Evolutionary conservation across 2,888 invertebrate genomes (phyloP), one percentile per base, ranked within the genome.

Genomic region (Latrodectus hesperus): DNA sequence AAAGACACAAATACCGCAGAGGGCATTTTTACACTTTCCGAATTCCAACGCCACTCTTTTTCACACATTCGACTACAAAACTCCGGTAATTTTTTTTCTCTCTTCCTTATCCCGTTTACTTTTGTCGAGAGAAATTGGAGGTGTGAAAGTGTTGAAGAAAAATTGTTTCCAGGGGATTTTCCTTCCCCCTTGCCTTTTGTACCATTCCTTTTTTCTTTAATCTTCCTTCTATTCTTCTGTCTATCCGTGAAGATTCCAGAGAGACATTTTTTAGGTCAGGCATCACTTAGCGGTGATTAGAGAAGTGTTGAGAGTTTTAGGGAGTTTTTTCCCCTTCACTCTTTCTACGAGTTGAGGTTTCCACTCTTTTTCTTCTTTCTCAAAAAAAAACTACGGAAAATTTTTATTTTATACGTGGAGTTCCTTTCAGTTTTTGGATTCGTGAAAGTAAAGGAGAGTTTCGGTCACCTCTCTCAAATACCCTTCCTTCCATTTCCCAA

Each of bases 281-380:
- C 81, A 81, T 81, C 73, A 81, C 81, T 81, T 81, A 81, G 81
- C 81, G 65, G 81, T 81, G 81, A 81, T 81, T 81, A 81, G 81
- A 74, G 81, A 81, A 72, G 73, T 74, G 81, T 81, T 74, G 81
- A 81, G 81, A 67, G 73, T 77, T 77, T 77, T 68, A 11, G 52
- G 51, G 12, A 22, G 53, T 60, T 60, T 60, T 60, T 60, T 60
- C 11, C 6, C 60, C 60, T 16, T 60, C 60, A 60, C n/a, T 60
- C 60, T 60, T n/a, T 60, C 60, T 9, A n/a, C 60, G 60, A 60
- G 12, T 12, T n/a, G 60, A n/a, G 60, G n/a, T 60, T 60, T 60
- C 60, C 10, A 16, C 60, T 60, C n/a, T 60, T 60, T 60, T 60
- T 60, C 55, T 55, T 55, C 60, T 60, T 60, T 60, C n/a, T 60